Base-by-base conservation (phyloP, 2,888 invertebrate species). In the Tineola bisselliella region DNA sequence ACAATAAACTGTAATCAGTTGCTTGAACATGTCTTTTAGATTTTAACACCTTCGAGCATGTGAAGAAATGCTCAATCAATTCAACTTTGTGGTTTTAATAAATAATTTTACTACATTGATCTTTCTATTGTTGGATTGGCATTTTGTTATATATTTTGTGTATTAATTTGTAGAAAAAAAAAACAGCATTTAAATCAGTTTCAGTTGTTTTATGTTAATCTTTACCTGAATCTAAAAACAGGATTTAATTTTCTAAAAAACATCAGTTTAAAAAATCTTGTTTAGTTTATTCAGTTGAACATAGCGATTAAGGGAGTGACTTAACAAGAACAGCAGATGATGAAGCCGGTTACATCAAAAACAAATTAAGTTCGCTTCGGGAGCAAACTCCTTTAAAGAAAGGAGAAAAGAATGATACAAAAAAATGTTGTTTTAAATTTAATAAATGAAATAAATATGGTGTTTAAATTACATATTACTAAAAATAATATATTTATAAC, bases 281-380 rank as follows among this genome's bases (percentile, higher is more conserved):
- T 56, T 11, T 25, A 25, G 56, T 56, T 56, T 12, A 56, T 19
- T 56, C 56, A 56, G 38, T 38, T 38, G 38, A 56, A 56, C 8
- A 1, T 19, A 19, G 56, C 25, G 25, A 83, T 84, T 81, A 81
- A 67, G 76, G 75, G 80, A 77, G 79, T 84, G 81, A 81, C 78
- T 81, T 78, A 78, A 77, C 84, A 80, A 76, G 74, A 80, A 75
- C 8, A 8, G 72, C 75, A 68, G 74, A 70, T 75, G 77, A 80
- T 76, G 70, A 71, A 66, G 75, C 74, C 69, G 74, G 70, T 74
- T 76, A 73, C 76, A 78, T 78, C 74, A 78, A 78, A 77, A 80
- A 82, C 76, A 81, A 82, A 84, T 83, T 82, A 83, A 75, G 74
- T 73, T 71, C 69, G 56, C 18, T 56, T 56, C n/a, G 30, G 30